phyloP scores from a whole-genome alignment of 2,113 vertebrate species.

The Macroglossus sobrinus region DNA sequence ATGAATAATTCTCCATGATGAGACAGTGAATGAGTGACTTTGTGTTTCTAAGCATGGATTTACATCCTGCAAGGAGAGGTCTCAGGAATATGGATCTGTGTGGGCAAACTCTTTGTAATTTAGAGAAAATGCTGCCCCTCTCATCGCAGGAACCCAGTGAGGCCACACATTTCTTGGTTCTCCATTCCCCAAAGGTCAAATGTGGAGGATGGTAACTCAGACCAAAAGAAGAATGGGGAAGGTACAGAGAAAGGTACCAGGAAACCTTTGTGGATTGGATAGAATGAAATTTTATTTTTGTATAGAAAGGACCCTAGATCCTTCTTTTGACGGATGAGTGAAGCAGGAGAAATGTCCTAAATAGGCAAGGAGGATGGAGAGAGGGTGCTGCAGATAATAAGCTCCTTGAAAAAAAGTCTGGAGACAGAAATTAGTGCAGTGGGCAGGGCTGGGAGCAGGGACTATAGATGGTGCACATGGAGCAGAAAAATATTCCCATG shows the following conservation, averaged over 20 bases:
- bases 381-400: no score
- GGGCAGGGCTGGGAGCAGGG: no score
- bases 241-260: not conserved
- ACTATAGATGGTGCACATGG: fast-evolving
- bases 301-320: no score
- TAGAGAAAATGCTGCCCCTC: not conserved
- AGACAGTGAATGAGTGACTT: not conserved
- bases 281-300: not conserved
- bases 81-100: not conserved
- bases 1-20: not conserved
- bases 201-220: not conserved
- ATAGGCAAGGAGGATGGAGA: not conserved
- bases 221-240: not conserved
- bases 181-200: not conserved
- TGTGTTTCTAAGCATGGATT: not conserved
- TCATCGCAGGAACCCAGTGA: not conserved
- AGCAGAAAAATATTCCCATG: not conserved
- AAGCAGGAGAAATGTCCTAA: no score
- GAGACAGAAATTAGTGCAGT: not conserved
- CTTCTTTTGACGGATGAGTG: no score
- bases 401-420: not conserved
- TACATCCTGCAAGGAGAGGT: not conserved
- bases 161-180: not conserved
- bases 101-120: not conserved
- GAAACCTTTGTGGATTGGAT: not conserved